A percentile compares a stretch with the other conserved stretches of the same genome.
These are phyloP conservation scores for Liposcelis brunnea DNA, from an alignment of 2,888 invertebrate species.

Conservation along the genomic window DNA sequence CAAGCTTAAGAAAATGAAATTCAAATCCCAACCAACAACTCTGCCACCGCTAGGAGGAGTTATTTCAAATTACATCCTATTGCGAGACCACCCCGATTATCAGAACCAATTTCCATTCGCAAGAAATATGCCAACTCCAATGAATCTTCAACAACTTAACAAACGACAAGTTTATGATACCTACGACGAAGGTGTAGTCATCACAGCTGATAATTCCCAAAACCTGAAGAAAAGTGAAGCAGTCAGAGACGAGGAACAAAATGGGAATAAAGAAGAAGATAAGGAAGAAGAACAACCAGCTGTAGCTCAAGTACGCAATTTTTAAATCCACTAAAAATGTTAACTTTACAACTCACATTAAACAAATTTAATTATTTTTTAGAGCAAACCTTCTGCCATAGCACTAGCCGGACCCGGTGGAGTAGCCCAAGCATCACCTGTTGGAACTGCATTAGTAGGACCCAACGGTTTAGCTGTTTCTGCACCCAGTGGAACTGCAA, in stretches of 20 bases:
- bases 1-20: constrained; percentile 6
- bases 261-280: neutral
- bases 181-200: constrained; percentile 1
- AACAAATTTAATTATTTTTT: neutral
- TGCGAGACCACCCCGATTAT: neutral
- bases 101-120: no score
- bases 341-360: neutral
- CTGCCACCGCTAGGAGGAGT: neutral
- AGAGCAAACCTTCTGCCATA: constrained; percentile 28
- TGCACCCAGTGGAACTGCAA: constrained; percentile 3
- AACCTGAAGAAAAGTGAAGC: neutral
- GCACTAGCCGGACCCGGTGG: constrained; percentile 33
- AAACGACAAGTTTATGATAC: no score
- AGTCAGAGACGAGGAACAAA: neutral
- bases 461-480: constrained; percentile 27
- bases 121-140: no score
- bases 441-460: constrained; percentile 32
- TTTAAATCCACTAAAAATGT: neutral
- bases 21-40: neutral
- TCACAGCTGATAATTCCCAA: neutral
- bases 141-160: no score
- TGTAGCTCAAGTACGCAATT: neutral
- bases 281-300: constrained; percentile 3
- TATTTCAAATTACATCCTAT: constrained; percentile 3
- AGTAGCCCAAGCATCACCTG: constrained; percentile 30